These are phyloP conservation scores for Siderastrea siderea DNA, from an alignment of 92 coral and sea anemone species.

Conservation along the genomic window DNA sequence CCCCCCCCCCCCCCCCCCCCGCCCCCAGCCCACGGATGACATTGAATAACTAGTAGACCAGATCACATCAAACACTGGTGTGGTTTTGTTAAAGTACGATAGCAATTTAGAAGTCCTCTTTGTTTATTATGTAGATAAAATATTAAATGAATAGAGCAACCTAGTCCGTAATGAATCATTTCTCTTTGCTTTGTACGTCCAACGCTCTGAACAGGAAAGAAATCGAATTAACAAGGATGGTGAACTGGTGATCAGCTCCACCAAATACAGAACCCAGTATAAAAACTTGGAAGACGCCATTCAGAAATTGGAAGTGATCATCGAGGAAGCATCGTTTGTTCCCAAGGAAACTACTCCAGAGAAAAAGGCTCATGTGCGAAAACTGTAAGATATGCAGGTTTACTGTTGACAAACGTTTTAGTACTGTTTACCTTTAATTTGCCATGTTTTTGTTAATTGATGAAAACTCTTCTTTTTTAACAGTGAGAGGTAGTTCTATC, in stretches of 20 bases:
- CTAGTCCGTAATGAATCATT: too few relatives aligned
- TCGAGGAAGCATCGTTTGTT: conserved; percentile 83
- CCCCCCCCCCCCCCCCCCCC: too few relatives aligned
- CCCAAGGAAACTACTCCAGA: conserved; percentile 84
- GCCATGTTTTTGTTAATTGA: background rate
- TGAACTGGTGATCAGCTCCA: conserved; percentile 88
- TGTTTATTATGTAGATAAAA: too few relatives aligned
- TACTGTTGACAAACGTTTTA: background rate
- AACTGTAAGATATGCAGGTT: conserved; percentile 70
- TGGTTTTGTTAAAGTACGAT: too few relatives aligned
- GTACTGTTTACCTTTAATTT: background rate
- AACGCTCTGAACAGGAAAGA: conserved; percentile 60
- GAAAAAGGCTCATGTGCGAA: conserved; percentile 80
- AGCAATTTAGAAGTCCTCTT: too few relatives aligned
- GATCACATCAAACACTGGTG: too few relatives aligned
- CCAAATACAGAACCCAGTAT: conserved; percentile 84
- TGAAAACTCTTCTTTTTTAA: too few relatives aligned
- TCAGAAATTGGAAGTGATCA: conserved; percentile 70
- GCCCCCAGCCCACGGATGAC: too few relatives aligned
- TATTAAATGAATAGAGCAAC: too few relatives aligned
- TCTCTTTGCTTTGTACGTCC: background rate
- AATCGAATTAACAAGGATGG: conserved; percentile 87
- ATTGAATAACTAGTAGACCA: too few relatives aligned
- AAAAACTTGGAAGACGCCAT: conserved; percentile 91
- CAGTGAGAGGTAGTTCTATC: too few relatives aligned